A percentile compares a stretch with the other conserved stretches of the same genome.
Evolutionary conservation across 2,797 vertebrate genomes (phyloP).

Genomic region (Channa striata): DNA sequence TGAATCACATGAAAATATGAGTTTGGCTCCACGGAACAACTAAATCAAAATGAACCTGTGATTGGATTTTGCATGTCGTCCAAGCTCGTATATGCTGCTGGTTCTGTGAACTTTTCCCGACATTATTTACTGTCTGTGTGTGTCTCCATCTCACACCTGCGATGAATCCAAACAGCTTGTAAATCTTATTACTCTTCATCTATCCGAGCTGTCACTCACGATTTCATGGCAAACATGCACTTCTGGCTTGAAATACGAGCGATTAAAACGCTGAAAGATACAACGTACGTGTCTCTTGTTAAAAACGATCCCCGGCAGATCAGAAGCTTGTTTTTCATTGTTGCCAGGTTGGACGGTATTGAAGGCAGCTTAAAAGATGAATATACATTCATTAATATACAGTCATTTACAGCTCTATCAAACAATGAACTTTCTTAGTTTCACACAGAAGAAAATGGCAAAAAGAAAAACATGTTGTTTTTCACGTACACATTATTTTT

Average conservation of each 20-base stretch:
- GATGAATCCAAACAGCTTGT: constrained; percentile 33
- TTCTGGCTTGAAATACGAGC: constrained; percentile 12
- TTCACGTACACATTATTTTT: no score
- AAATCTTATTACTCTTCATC: constrained; percentile 48
- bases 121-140: constrained; percentile 38
- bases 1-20: no score
- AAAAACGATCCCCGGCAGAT: constrained; percentile 9
- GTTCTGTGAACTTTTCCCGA: constrained; percentile 1
- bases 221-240: constrained; percentile 17
- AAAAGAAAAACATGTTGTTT: no score
- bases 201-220: constrained; percentile 23
- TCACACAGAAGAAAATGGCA: no score
- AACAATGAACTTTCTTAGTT: no score
- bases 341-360: constrained; percentile 5
- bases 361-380: background rate
- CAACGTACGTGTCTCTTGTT: constrained; percentile 2
- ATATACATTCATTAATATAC: background rate
- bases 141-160: constrained; percentile 31
- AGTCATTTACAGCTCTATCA: constrained; percentile 2
- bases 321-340: constrained; percentile 14
- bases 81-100: constrained; percentile 21
- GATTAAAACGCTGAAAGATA: constrained; percentile 29
- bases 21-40: background rate
- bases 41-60: background rate
- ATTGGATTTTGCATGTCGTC: constrained; percentile 4